Evolutionary conservation across 2,113 vertebrate genomes (phyloP).

Genomic region (Siniperca knerii): DNA sequence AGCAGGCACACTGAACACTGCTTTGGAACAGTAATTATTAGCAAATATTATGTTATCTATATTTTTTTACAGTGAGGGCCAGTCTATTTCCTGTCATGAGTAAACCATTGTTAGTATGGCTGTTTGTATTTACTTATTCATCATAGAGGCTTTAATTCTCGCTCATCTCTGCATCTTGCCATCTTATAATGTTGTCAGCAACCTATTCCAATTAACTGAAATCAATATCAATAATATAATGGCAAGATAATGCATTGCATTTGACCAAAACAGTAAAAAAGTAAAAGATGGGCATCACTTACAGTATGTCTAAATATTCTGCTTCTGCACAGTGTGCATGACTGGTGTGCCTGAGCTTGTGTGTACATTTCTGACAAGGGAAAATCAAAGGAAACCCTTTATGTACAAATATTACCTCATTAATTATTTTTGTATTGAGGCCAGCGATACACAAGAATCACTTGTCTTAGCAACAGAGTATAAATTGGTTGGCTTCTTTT

Average conservation of each 20-base stretch:
- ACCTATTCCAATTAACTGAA: constrained; percentile 46
- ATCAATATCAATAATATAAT: constrained; percentile 45
- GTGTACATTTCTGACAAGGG: constrained; percentile 84
- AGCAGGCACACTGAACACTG: constrained; percentile 50
- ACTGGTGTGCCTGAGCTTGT: constrained; percentile 74
- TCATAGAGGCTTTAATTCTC: constrained; percentile 73
- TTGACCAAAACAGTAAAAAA: constrained; percentile 33
- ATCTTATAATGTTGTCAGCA: constrained; percentile 39
- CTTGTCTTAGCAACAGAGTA: constrained; percentile 86
- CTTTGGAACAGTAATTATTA: constrained; percentile 62
- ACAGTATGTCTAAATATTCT: constrained; percentile 51
- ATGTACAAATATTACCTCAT: constrained; percentile 99
- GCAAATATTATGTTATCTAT: constrained; percentile 46
- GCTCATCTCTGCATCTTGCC: constrained; percentile 53
- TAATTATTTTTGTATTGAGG: constrained; percentile 91
- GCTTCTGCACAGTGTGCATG: constrained; percentile 78
- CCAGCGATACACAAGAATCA: constrained; percentile 83
- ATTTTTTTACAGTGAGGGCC: constrained; percentile 70
- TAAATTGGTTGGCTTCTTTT: constrained; percentile 87
- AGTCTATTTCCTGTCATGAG: constrained; percentile 82
- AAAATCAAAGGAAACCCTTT: constrained; percentile 88
- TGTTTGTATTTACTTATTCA: constrained; percentile 89
- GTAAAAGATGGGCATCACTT: constrained; percentile 29
- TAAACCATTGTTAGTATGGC: constrained; percentile 79
- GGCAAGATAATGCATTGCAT: constrained; percentile 31